A percentile compares a stretch with the other conserved stretches of the same genome.
phyloP scores from a whole-genome alignment of 2,888 invertebrate species.

The Latrodectus hesperus region DNA sequence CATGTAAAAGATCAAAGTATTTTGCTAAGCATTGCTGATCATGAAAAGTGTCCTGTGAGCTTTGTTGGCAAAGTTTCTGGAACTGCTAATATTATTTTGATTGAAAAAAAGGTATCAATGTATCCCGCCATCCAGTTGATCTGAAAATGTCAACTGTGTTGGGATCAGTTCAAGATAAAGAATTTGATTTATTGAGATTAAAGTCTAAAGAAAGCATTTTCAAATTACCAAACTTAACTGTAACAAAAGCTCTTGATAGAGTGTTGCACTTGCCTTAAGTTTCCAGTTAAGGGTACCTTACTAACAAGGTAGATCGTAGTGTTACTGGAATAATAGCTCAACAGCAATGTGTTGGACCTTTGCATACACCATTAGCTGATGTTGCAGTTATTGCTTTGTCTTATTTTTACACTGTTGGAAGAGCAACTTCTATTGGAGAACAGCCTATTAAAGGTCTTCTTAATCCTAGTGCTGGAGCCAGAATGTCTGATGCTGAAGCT shows the following conservation, averaged over 20 bases:
- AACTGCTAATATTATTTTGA: slow-evolving; percentile 81
- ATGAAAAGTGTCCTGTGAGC: no score
- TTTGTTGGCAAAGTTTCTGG: slow-evolving; percentile 94
- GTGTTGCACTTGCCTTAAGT: slow-evolving; percentile 91
- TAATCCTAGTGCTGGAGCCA: no score
- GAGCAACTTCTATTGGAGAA: no score
- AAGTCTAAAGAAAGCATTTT: slow-evolving; percentile 77
- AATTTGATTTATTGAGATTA: slow-evolving; percentile 80
- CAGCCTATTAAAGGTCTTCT: no score
- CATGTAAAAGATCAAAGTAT: no score
- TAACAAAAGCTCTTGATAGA: slow-evolving; percentile 83
- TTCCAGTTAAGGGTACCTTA: slow-evolving; percentile 94
- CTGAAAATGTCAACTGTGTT: slow-evolving; percentile 91
- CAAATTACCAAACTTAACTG: slow-evolving; percentile 79
- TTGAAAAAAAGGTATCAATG: slow-evolving; percentile 50
- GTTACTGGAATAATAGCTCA: slow-evolving; percentile 89
- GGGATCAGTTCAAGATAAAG: slow-evolving; percentile 89
- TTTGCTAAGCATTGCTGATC: slow-evolving; percentile 82
- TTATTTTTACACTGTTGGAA: no score
- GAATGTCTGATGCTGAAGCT: no score
- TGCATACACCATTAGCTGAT: slow-evolving; percentile 96
- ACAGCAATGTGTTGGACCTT: slow-evolving; percentile 97
- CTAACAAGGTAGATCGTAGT: slow-evolving; percentile 84
- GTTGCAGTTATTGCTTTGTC: slow-evolving; percentile 89
- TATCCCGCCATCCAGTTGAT: slow-evolving; percentile 84